These are phyloP conservation scores for Mylabris phalerata DNA, from an alignment of 1,140 invertebrate species.

Conservation along the genomic window DNA sequence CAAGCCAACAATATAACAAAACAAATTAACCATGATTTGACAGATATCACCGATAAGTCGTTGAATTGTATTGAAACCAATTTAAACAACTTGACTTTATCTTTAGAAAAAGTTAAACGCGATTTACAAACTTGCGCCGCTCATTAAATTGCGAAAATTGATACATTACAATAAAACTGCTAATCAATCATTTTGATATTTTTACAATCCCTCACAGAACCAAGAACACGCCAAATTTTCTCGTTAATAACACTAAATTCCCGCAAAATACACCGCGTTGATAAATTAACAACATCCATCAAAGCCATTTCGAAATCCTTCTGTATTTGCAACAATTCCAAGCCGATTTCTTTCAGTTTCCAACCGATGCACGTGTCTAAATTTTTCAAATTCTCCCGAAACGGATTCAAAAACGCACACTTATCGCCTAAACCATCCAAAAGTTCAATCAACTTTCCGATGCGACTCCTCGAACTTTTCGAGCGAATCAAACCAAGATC, in stretches of 20 bases:
- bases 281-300: conserved; percentile 1
- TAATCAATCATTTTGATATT: not conserved
- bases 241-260: not conserved
- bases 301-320: not conserved
- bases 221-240: not conserved
- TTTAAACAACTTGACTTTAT: not conserved
- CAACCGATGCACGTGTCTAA: not conserved
- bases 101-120: not conserved
- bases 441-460: not conserved
- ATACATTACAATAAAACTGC: not conserved
- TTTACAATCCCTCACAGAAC: conserved; percentile 7
- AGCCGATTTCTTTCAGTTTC: not conserved
- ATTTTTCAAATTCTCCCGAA: not conserved
- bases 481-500: not conserved
- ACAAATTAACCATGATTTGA: conserved; percentile 4
- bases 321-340: not conserved
- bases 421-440: not conserved
- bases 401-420: not conserved
- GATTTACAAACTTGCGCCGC: too few relatives aligned
- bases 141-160: not conserved
- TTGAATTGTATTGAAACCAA: conserved; percentile 2
- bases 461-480: not conserved
- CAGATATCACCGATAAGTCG: not conserved
- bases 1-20: too few relatives aligned
- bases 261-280: not conserved